Evolutionary conservation across 2,113 vertebrate genomes (phyloP), one percentile per base, ranked within the genome.

Genomic region (Heteronetta atricapilla): DNA sequence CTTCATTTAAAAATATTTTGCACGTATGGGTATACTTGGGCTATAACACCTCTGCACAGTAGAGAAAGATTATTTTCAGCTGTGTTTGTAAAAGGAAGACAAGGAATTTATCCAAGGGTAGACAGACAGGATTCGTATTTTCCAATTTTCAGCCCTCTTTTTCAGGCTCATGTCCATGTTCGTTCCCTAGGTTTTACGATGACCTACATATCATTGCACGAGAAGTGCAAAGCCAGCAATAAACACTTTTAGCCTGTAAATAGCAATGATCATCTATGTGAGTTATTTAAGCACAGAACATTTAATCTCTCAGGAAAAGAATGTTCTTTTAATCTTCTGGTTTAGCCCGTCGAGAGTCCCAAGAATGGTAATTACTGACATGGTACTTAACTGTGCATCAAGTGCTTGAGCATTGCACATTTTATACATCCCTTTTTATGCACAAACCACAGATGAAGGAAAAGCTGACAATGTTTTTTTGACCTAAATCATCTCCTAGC

Each of bases 241-340:
- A 95, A 93, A 85, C 55, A 88, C 72, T 92, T 86, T 44, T 26
- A 93, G 88, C 74, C 85, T 92, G 26, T 78, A 31, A 55, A 46
- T 36, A 89, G 87, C 73, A 80, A 88, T 72, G 55, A 88, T 84
- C 82, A 86, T 91, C 68, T 75, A 48, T 58, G 42, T 78, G 46
- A 88, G 67, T 82, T 92, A 87, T 42, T 69, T 72, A 80, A 93
- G 75, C 91, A 48, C 8, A 83, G 80, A 95, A 80, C 42, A 52
- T 73, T 82, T 19, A 88, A 82, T 94, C 92, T 95, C 94, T 75
- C 66, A 91, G 93, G 86, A 79, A 79, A 91, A 87, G 22, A 76
- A 79, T 89, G 28, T 92, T 95, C 69, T 95, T 96, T 92, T 95
- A 96, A 96, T 95, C 73, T 92, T 95, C 89, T 89, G 72, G 34